phyloP scores from a whole-genome alignment of 1,140 invertebrate genomes.

The Apis florea region DNA sequence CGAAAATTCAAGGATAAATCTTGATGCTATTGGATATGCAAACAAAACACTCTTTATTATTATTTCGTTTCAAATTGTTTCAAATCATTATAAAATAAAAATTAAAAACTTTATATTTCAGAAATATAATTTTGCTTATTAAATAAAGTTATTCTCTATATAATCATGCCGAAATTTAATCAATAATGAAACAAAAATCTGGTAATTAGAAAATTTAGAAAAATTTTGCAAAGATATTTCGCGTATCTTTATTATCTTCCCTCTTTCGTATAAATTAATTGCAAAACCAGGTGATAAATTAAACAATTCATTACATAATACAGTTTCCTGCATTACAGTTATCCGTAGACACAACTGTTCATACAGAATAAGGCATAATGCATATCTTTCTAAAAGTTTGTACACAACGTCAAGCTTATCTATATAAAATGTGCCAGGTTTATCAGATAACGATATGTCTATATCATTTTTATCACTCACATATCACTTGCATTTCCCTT shows the following conservation, averaged over 20 bases:
- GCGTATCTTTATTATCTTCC: too few species aligned
- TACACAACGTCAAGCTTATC: background rate
- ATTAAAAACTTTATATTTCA: too few species aligned
- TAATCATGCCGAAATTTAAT: too few species aligned
- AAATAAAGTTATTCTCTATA: too few species aligned
- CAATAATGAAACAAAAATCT: too few species aligned
- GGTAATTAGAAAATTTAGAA: too few species aligned
- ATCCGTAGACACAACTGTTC: background rate
- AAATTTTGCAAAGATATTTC: too few species aligned
- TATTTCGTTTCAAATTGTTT: background rate
- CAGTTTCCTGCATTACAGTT: background rate
- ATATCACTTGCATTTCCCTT: background rate
- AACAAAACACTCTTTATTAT: background rate
- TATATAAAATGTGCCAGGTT: background rate
- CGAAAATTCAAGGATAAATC: background rate
- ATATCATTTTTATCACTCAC: background rate
- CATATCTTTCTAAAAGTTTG: background rate
- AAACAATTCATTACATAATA: background rate
- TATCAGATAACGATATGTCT: constrained; percentile 9
- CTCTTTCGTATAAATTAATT: background rate
- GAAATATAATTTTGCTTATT: too few species aligned
- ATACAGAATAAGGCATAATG: background rate
- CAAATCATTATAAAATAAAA: background rate
- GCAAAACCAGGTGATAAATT: background rate
- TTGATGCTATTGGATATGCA: background rate